These are phyloP conservation scores for Meandrina meandrites DNA, from an alignment of 92 coral and sea anemone genomes.

Conservation along the genomic window DNA sequence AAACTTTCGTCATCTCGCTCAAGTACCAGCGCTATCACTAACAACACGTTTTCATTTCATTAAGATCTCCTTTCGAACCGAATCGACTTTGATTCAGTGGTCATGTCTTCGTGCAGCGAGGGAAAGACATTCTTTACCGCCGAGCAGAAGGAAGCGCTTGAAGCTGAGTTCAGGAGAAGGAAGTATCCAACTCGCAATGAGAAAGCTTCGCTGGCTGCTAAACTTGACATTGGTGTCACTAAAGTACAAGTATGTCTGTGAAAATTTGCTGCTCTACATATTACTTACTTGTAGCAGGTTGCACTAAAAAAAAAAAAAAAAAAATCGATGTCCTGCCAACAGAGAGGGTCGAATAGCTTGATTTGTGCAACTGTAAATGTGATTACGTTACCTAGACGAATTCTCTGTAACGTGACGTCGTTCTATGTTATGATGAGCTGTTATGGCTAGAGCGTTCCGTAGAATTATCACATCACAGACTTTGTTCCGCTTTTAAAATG, in stretches of 20 bases:
- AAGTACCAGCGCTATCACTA: not conserved
- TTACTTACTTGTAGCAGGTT: not conserved
- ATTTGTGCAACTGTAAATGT: too few relatives aligned
- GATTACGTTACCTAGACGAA: too few relatives aligned
- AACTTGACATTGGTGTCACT: not conserved
- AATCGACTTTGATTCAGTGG: not conserved
- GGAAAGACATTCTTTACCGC: not conserved
- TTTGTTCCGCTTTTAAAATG: too few relatives aligned
- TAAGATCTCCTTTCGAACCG: not conserved
- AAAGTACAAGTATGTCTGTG: conserved; percentile 30
- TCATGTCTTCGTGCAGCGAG: not conserved
- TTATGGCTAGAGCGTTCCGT: too few relatives aligned
- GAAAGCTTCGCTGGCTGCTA: not conserved
- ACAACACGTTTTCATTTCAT: not conserved
- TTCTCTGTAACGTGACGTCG: too few relatives aligned
- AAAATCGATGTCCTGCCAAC: too few relatives aligned
- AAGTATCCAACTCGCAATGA: conserved; percentile 8
- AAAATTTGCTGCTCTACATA: not conserved
- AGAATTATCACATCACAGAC: too few relatives aligned
- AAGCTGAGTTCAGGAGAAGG: not conserved
- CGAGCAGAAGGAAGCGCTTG: conserved; percentile 2
- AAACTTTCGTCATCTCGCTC: not conserved
- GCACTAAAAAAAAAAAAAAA: too few relatives aligned
- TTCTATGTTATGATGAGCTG: too few relatives aligned
- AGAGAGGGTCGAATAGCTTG: too few relatives aligned